phyloP scores from a whole-genome alignment of 1,140 invertebrate species.

The Meloidogyne floridensis region DNA sequence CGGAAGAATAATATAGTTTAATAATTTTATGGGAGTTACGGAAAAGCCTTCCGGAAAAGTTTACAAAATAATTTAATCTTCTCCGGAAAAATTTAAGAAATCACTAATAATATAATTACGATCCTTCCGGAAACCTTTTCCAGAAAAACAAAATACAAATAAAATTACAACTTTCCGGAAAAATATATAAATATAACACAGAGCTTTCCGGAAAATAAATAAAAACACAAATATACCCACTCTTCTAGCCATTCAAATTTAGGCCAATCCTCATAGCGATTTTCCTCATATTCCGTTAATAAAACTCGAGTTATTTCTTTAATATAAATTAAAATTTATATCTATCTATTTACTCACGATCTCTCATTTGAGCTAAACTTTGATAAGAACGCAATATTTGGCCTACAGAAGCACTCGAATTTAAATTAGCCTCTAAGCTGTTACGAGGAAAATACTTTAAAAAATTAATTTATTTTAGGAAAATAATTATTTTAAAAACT shows the following conservation, averaged over 20 bases:
- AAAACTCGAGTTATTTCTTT: constrained; percentile 54
- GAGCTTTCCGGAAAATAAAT: background rate
- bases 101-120: too few relatives aligned
- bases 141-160: too few relatives aligned
- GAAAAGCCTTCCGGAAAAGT: too few relatives aligned
- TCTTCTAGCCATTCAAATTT: constrained; percentile 57
- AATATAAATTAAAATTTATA: background rate
- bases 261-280: constrained; percentile 63
- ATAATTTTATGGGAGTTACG: too few relatives aligned
- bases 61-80: too few relatives aligned
- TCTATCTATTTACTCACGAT: constrained; percentile 29
- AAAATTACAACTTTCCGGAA: too few relatives aligned
- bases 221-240: constrained; percentile 37
- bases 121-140: too few relatives aligned
- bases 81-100: too few relatives aligned
- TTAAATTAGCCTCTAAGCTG: constrained; percentile 44
- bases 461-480: constrained; percentile 34
- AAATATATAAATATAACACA: too few relatives aligned
- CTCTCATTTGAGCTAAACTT: constrained; percentile 60
- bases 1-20: too few relatives aligned
- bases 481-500: constrained; percentile 28
- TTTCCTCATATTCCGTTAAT: constrained; percentile 54
- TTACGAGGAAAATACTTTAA: constrained; percentile 65
- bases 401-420: constrained; percentile 27
- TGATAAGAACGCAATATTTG: constrained; percentile 51